Evolutionary conservation across 37 sponge, comb jelly and placozoan genomes (phyloP).

Genomic region (Trichoplax adhaerens): DNA sequence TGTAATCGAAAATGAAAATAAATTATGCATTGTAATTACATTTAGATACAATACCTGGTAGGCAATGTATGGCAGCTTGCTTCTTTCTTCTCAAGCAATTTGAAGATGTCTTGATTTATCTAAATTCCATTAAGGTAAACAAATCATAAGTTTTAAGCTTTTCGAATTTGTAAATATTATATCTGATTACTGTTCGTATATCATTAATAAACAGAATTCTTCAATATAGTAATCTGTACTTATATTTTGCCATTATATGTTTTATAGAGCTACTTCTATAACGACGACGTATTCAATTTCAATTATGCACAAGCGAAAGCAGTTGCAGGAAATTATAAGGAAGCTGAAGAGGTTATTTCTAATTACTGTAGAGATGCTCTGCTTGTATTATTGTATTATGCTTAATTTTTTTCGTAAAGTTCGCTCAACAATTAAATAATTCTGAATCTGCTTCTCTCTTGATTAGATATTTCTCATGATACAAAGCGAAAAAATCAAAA

Average conservation of each 20-base stretch:
- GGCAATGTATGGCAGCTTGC: slow-evolving; percentile 96
- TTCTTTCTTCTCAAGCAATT: slow-evolving; percentile 91
- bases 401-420: too few species aligned
- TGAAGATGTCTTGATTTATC: slow-evolving; percentile 89
- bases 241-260: background rate
- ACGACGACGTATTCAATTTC: slow-evolving; percentile 90
- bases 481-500: slow-evolving; percentile 71
- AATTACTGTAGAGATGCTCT: too few species aligned
- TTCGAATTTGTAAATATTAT: background rate
- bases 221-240: too few species aligned
- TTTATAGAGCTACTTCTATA: slow-evolving; percentile 87
- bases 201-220: too few species aligned
- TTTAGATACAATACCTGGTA: slow-evolving; percentile 92
- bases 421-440: too few species aligned
- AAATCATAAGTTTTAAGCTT: background rate
- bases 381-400: too few species aligned
- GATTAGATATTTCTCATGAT: slow-evolving; percentile 61
- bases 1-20: background rate
- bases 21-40: background rate
- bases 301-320: slow-evolving; percentile 97
- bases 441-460: background rate
- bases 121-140: slow-evolving; percentile 83
- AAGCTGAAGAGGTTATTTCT: slow-evolving; percentile 74
- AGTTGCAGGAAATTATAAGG: slow-evolving; percentile 65
- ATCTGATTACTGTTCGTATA: too few species aligned